phyloP scores from a whole-genome alignment of 2,113 vertebrate species.

The Puma concolor region DNA sequence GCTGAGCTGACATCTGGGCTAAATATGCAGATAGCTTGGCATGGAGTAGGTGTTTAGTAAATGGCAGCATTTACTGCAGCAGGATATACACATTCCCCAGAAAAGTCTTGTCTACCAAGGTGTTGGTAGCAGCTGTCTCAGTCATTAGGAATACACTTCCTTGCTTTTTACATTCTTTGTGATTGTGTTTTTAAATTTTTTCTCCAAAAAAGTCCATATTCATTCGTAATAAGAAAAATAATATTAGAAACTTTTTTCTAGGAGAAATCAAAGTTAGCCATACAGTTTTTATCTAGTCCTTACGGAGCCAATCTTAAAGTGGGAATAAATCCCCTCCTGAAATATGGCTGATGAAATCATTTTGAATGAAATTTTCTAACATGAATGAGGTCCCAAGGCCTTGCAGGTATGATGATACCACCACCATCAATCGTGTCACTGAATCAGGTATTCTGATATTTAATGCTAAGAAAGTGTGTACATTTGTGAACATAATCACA shows the following conservation, averaged over 20 bases:
- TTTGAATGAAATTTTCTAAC: background rate
- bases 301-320: background rate
- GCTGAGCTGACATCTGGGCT: background rate
- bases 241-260: background rate
- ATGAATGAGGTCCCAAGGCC: background rate
- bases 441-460: background rate
- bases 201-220: constrained; percentile 28
- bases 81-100: too few species aligned
- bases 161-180: background rate
- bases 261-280: background rate
- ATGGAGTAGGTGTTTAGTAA: background rate
- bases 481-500: background rate
- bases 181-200: background rate
- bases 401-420: rapidly evolving
- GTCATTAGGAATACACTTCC: background rate
- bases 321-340: background rate
- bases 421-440: background rate
- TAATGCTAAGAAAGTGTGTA: background rate
- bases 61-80: background rate
- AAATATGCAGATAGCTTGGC: background rate
- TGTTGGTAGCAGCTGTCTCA: background rate
- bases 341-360: background rate
- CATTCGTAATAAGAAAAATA: background rate
- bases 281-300: background rate
- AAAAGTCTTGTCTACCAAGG: background rate